Evolutionary conservation across 2,113 vertebrate species (phyloP).

Genomic region (Rousettus leschenaultii): DNA sequence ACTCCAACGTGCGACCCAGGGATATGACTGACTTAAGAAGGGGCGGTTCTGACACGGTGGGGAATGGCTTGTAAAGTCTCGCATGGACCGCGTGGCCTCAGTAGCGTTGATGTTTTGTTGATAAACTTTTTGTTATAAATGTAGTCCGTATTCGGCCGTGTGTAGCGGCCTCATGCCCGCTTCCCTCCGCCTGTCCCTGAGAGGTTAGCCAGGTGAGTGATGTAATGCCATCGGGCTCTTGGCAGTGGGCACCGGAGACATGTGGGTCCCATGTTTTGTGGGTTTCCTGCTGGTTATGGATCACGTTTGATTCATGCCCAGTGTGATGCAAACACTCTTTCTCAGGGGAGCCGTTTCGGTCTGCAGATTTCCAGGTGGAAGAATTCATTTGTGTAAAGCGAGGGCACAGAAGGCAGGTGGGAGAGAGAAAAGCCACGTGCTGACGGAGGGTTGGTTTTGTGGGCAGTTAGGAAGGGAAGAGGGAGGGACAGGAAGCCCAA

Average conservation of each 20-base stretch:
- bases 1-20: neutral
- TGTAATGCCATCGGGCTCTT: accelerated
- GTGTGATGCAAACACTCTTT: neutral
- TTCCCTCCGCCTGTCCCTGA: accelerated
- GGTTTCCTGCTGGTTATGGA: neutral
- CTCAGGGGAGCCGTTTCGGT: neutral
- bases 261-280: neutral
- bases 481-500: accelerated
- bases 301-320: slow-evolving; percentile 16
- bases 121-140: neutral
- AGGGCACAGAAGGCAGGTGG: neutral
- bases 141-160: accelerated
- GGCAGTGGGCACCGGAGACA: neutral
- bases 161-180: too few species aligned
- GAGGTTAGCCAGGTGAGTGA: neutral
- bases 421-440: neutral
- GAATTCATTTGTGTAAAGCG: neutral
- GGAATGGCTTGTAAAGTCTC: accelerated
- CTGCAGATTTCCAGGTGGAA: neutral
- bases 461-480: accelerated
- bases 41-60: too few species aligned
- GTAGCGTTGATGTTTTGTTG: accelerated
- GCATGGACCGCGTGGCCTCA: accelerated
- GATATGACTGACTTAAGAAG: neutral
- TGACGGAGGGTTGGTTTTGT: neutral